Evolutionary conservation across 2,113 vertebrate genomes (phyloP).

Genomic region (Cricetomys ansorgei): DNA sequence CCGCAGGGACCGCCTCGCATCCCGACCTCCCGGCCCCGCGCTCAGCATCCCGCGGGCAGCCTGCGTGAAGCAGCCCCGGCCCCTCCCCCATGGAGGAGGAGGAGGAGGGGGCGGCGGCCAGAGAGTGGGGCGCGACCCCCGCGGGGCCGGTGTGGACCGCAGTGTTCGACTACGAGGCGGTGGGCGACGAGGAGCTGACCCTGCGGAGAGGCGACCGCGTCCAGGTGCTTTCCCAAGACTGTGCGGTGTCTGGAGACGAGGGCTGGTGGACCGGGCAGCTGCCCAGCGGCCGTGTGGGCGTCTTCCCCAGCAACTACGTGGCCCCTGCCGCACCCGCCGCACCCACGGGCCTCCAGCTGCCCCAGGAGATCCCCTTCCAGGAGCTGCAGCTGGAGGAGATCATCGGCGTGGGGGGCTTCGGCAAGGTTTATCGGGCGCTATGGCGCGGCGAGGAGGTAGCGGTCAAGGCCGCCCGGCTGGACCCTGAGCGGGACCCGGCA

Average conservation of each 20-base stretch:
- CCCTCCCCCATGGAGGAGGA: constrained; percentile 81
- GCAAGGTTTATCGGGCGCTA: constrained; percentile 93
- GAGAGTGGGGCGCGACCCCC: constrained; percentile 61
- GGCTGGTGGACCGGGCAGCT: constrained; percentile 96
- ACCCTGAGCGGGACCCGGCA: constrained; percentile 93
- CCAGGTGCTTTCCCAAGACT: constrained; percentile 95
- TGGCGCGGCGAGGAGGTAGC: constrained; percentile 92
- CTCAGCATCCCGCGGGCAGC: constrained; percentile 70
- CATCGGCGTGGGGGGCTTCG: constrained; percentile 94
- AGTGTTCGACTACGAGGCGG: constrained; percentile 95
- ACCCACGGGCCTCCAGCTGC: constrained; percentile 73
- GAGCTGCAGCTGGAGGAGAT: constrained; percentile 93
- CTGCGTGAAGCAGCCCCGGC: constrained; percentile 75
- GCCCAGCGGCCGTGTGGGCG: constrained; percentile 93
- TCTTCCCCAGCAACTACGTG: constrained; percentile 95
- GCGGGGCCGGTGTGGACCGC: constrained; percentile 91
- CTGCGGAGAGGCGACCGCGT: constrained; percentile 92
- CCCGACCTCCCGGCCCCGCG: constrained; percentile 52
- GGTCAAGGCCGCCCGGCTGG: constrained; percentile 93
- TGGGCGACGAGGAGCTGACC: constrained; percentile 93
- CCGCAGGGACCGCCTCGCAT: constrained; percentile 57
- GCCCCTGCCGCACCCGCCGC: constrained; percentile 68
- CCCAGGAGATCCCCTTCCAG: constrained; percentile 92
- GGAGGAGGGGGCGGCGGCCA: constrained; percentile 61
- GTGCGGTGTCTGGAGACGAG: constrained; percentile 94